Evolutionary conservation across 2,113 vertebrate genomes (phyloP).

Genomic region (Triplophysa tibetana): DNA sequence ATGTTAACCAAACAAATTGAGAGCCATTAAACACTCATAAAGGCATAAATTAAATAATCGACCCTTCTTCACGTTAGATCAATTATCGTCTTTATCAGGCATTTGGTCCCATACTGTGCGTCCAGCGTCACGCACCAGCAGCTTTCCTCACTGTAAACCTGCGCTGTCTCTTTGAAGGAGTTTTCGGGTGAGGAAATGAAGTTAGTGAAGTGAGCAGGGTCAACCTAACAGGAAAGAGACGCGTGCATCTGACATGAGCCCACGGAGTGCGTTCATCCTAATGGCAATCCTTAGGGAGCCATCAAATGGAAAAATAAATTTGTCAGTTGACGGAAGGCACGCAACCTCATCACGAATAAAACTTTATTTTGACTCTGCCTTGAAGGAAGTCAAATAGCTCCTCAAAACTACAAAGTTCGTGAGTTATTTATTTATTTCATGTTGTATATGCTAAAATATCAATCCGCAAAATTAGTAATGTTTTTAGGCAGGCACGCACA

Average conservation of each 20-base stretch:
- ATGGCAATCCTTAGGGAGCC: background rate
- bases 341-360: too few species aligned
- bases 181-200: constrained; percentile 72
- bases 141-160: constrained; percentile 65
- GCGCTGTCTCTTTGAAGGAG: constrained; percentile 65
- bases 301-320: background rate
- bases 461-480: background rate
- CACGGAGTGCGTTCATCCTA: constrained; percentile 27
- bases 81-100: background rate
- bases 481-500: background rate
- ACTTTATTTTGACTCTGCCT: too few species aligned
- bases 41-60: background rate
- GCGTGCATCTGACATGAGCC: constrained; percentile 53
- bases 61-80: background rate
- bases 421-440: background rate
- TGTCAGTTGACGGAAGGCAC: background rate
- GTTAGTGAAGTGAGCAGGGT: constrained; percentile 74
- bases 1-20: background rate
- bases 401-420: too few species aligned
- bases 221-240: constrained; percentile 71
- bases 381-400: too few species aligned
- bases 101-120: constrained; percentile 31
- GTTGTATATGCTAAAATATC: background rate
- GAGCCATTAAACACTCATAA: background rate
- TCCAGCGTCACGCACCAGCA: constrained; percentile 59